phyloP scores from a whole-genome alignment of 1,140 invertebrate genomes.

The Trichoplusia ni region DNA sequence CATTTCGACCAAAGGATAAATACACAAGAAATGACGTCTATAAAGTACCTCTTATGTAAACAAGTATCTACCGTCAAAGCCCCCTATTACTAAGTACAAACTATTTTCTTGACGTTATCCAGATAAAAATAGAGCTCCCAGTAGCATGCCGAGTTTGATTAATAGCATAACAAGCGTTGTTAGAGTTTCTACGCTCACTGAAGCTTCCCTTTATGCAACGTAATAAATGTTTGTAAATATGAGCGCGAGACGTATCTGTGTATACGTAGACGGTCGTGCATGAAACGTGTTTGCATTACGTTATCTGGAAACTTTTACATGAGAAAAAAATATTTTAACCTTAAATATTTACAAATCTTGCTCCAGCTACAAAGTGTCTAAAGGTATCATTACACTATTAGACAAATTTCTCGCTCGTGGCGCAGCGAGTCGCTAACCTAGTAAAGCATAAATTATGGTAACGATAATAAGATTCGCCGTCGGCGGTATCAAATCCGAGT shows the following conservation, averaged over 20 bases:
- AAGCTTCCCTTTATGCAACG: conserved; percentile 22
- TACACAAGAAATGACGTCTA: neutral
- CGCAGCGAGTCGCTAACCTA: conserved; percentile 2
- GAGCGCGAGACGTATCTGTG: conserved; percentile 8
- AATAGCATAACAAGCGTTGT: conserved; percentile 18
- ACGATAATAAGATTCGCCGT: conserved; percentile 6
- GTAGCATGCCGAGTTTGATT: neutral
- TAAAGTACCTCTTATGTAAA: neutral
- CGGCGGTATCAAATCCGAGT: conserved; percentile 9
- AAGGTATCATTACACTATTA: conserved; percentile 2
- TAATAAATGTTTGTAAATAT: conserved; percentile 28
- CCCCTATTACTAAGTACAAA: too few relatives aligned
- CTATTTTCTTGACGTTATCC: neutral
- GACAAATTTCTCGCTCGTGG: neutral
- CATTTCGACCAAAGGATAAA: neutral
- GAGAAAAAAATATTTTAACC: neutral
- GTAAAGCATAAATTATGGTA: conserved; percentile 21
- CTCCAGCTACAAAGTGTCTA: neutral
- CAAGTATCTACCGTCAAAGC: neutral
- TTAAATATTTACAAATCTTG: neutral
- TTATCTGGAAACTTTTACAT: conserved; percentile 1
- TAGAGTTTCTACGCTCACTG: conserved; percentile 15
- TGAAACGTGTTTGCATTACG: neutral
- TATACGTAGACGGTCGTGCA: neutral
- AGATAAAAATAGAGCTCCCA: conserved; percentile 16